Evolutionary conservation across 2,113 vertebrate species (phyloP).

Genomic region (Mola mola): DNA sequence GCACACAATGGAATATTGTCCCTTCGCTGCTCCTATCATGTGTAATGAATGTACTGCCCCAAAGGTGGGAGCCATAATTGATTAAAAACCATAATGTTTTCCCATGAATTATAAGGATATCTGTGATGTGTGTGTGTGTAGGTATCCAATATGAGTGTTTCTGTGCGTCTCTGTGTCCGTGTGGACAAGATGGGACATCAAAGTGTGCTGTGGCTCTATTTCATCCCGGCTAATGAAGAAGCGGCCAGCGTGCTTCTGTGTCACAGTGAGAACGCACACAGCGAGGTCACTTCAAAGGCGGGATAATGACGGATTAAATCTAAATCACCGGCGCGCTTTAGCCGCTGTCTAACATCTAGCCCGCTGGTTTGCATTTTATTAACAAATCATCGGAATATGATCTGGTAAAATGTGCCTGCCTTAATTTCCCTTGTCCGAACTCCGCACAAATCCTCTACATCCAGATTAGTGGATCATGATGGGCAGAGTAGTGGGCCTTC

Average conservation of each 20-base stretch:
- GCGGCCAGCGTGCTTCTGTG: constrained; percentile 71
- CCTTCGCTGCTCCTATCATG: constrained; percentile 76
- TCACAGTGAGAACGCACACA: constrained; percentile 65
- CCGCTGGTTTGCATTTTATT: constrained; percentile 72
- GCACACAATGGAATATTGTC: constrained; percentile 77
- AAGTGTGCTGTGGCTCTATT: constrained; percentile 68
- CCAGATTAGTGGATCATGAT: constrained; percentile 59
- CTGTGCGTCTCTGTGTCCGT: constrained; percentile 24
- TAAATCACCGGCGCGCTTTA: constrained; percentile 70
- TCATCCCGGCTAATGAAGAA: constrained; percentile 79
- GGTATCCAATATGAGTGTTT: constrained; percentile 19
- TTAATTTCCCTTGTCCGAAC: constrained; percentile 70
- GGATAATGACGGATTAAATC: constrained; percentile 80
- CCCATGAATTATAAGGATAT: constrained; percentile 58
- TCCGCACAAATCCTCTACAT: constrained; percentile 62
- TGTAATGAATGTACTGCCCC: constrained; percentile 79
- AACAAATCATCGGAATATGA: constrained; percentile 75
- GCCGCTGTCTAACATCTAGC: constrained; percentile 54
- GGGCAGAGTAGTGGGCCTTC: constrained; percentile 57
- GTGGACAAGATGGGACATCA: constrained; percentile 69
- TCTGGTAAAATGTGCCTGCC: constrained; percentile 64
- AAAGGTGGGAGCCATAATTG: constrained; percentile 80
- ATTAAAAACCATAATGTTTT: constrained; percentile 83
- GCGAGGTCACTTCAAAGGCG: constrained; percentile 81
- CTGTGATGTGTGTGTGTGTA: constrained; percentile 25